These are phyloP conservation scores for Anthrax anthrax DNA, from an alignment of 2,888 invertebrate genomes.

Conservation along the genomic window DNA sequence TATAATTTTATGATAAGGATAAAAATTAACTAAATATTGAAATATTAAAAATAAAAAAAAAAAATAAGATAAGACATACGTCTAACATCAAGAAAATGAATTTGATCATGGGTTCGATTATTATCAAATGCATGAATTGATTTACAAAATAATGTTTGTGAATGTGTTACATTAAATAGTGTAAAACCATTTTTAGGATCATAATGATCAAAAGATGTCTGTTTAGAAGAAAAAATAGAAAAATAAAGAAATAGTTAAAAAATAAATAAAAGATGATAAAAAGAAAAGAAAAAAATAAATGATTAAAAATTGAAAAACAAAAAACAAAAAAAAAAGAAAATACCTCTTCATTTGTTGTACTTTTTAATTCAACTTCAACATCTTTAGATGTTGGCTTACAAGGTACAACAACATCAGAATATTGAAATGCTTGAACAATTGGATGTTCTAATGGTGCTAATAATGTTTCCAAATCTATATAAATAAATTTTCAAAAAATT, in stretches of 20 bases:
- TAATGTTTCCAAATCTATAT: constrained; percentile 34
- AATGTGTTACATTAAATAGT: constrained; percentile 3
- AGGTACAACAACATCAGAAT: constrained; percentile 38
- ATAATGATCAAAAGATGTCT: constrained; percentile 1
- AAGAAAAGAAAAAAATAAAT: not conserved
- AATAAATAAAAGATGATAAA: not conserved
- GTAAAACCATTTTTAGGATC: constrained; percentile 9
- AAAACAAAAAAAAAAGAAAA: not conserved
- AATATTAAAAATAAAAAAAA: not conserved
- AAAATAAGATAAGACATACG: constrained; percentile 4
- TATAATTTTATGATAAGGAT: too few species aligned
- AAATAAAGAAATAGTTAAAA: too few species aligned
- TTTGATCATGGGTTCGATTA: constrained; percentile 2
- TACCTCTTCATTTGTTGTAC: constrained; percentile 30
- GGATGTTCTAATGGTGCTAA: constrained; percentile 29
- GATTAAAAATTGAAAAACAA: not conserved
- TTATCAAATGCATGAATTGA: not conserved
- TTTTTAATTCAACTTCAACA: constrained; percentile 36
- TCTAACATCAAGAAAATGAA: constrained; percentile 4
- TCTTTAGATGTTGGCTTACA: constrained; percentile 49
- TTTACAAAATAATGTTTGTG: constrained; percentile 3
- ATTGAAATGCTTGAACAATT: constrained; percentile 29
- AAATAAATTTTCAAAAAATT: not conserved
- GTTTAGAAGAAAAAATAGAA: not conserved
- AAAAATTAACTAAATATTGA: too few species aligned